Base-by-base conservation (phyloP, 2,888 invertebrate species). In the Nebria brevicollis region DNA sequence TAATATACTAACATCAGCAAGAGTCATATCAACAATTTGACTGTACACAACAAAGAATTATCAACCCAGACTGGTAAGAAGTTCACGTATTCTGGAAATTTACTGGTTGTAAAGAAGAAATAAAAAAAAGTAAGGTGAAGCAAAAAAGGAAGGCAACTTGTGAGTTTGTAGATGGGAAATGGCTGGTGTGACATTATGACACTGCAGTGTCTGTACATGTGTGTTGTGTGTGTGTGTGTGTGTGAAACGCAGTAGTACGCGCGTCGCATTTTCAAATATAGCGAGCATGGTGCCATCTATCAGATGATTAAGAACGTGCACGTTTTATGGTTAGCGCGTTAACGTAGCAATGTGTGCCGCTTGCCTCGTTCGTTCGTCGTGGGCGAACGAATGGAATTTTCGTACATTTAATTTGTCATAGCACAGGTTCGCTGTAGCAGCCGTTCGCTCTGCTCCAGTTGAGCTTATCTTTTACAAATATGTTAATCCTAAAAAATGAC, bases 381-480 rank as follows among this genome's bases (percentile, higher is more conserved):
- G 64, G 10, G 75, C 42, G 43, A 75, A 75, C 20, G 64, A 75
- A 75, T 75, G 75, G 20, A 75, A 75, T 43, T 75, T 75, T 75
- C 64, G 54, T 75, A 75, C 75, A 54, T 75, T 75, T 54, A 75
- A 75, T 75, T 75, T 75, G 64, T 75, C 75, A 73, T 43, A 43
- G 42, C 73, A 20, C 43, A 25, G 54, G 54, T 75, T 75, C 20
- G 42, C 54, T 64, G 54, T 54, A 54, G 54, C 54, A 54, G 54
- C 54, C 54, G 54, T 54, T 54, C 54, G 54, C 54, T 54, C 54
- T 54, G 54, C 5, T 34, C 54, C 54, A 7, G 54, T 54, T 64
- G 11, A 43, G 75, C 43, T 75, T 75, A 75, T 75, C 75, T 75
- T 75, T 75, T 75, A 54, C 75, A 75, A 75, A 75, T 75, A 75